A percentile compares a stretch with the other conserved stretches of the same genome.
phyloP scores from a whole-genome alignment of 64 coral and sea anemone genomes.

The Astreopora myriophthalma region DNA sequence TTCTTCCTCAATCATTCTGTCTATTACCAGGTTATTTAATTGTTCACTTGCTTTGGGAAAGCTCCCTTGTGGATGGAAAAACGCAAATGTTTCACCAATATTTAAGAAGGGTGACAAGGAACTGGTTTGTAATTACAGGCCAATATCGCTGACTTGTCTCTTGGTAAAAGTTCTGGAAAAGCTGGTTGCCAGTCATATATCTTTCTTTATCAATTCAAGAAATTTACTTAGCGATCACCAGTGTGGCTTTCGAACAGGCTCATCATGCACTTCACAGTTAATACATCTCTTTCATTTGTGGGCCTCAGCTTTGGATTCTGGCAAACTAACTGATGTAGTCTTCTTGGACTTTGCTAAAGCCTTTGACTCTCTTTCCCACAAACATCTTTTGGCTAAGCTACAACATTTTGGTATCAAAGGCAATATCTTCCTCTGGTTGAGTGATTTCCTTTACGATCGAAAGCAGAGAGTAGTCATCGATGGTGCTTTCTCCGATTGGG shows the following conservation, averaged over 20 bases:
- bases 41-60: background rate
- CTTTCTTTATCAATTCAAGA: background rate
- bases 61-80: background rate
- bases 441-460: background rate
- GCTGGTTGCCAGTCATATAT: background rate
- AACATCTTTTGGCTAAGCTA: background rate
- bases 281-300: conserved; percentile 1
- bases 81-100: background rate
- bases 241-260: background rate
- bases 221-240: background rate
- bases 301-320: conserved; percentile 11
- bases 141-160: background rate
- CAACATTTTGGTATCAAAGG: background rate
- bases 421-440: background rate
- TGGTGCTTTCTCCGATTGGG: conserved; percentile 6
- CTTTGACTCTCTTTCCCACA: background rate
- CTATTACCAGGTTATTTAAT: too few species aligned
- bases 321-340: conserved; percentile 1
- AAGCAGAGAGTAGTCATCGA: conserved; percentile 6
- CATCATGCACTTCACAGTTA: background rate
- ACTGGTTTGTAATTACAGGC: background rate
- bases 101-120: background rate
- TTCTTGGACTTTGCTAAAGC: conserved; percentile 21
- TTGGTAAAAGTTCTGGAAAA: background rate
- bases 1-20: too few species aligned